These are phyloP conservation scores for Altica lythri DNA, from an alignment of 2,888 invertebrate genomes.

Conservation along the genomic window DNA sequence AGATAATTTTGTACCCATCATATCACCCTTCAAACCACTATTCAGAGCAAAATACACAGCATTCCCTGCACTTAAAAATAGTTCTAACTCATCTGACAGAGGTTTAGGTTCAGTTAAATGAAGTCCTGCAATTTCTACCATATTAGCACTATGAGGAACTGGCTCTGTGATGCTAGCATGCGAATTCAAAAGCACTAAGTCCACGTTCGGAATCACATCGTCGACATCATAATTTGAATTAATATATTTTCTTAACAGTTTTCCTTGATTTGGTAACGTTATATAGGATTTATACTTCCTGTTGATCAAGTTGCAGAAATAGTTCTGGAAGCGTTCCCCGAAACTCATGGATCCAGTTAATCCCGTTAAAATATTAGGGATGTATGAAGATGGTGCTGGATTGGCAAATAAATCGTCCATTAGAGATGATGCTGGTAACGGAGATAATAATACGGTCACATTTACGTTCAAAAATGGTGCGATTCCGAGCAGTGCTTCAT, in stretches of 20 bases:
- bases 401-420: constrained; percentile 58
- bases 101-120: constrained; percentile 50
- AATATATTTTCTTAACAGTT: constrained; percentile 40
- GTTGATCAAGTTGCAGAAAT: constrained; percentile 50
- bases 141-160: constrained; percentile 61
- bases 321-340: constrained; percentile 60
- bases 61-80: constrained; percentile 60
- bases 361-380: constrained; percentile 58
- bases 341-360: constrained; percentile 59
- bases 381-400: constrained; percentile 51
- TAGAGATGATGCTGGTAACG: constrained; percentile 54
- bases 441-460: constrained; percentile 50
- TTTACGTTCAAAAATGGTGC: constrained; percentile 39
- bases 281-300: constrained; percentile 37
- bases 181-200: constrained; percentile 48
- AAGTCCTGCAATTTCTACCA: constrained; percentile 64
- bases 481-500: constrained; percentile 56
- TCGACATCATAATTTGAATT: constrained; percentile 37
- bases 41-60: constrained; percentile 65
- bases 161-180: constrained; percentile 61
- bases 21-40: constrained; percentile 61
- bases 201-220: constrained; percentile 42
- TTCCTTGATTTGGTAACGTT: constrained; percentile 38
- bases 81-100: constrained; percentile 56
- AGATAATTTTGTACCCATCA: constrained; percentile 60